Conservation (phyloP, 2,888 invertebrate genomes). For the Lampropteryx suffumata region DNA sequence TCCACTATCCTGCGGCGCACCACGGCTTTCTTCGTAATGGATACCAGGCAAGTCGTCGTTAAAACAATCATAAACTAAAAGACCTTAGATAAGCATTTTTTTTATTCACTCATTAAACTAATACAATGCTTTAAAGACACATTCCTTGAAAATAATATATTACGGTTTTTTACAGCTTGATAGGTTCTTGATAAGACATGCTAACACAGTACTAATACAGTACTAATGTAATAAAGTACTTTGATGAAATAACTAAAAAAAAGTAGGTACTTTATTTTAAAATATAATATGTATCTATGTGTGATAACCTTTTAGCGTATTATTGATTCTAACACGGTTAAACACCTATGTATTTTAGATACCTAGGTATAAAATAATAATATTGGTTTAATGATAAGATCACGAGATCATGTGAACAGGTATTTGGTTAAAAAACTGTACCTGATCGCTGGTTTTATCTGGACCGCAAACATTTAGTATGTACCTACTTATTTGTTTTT, state of each 20-base stretch:
- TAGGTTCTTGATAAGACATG: no score
- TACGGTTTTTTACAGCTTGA: no score
- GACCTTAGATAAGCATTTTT: slow-evolving; percentile 28
- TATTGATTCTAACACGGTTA: no score
- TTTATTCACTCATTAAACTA: slow-evolving; percentile 17
- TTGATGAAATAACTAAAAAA: no score
- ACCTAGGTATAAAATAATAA: background rate
- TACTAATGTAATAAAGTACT: no score
- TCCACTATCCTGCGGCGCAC: slow-evolving; percentile 42
- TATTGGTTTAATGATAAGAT: slow-evolving; percentile 1
- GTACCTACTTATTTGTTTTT: no score
- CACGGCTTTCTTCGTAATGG: slow-evolving; percentile 58
- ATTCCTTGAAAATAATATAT: background rate
- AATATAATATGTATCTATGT: no score
- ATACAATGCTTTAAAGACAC: slow-evolving; percentile 1
- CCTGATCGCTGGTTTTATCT: background rate
- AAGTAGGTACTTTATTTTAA: no score
- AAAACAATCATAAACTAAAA: slow-evolving; percentile 31
- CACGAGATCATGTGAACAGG: background rate
- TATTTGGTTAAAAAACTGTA: background rate
- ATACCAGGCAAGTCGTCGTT: slow-evolving; percentile 55
- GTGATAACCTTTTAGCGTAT: no score
- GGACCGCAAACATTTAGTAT: background rate
- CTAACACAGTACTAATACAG: no score
- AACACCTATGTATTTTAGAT: background rate